Evolutionary conservation across 2,797 vertebrate genomes (phyloP), one percentile per base, ranked within the genome.

Genomic region (Urocyon cinereoargenteus): DNA sequence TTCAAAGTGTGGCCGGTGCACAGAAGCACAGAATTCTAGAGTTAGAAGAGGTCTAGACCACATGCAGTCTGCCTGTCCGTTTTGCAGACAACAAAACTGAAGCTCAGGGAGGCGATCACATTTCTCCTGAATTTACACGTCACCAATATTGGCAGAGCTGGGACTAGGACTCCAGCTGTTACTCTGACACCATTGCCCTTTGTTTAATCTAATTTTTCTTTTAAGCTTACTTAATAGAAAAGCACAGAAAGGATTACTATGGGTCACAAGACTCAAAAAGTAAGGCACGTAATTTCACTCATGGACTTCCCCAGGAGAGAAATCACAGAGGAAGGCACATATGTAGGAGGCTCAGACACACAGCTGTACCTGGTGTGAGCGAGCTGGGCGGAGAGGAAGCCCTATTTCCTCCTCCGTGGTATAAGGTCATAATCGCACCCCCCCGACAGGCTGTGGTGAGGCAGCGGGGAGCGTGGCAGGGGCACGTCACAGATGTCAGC

Each of bases 11-110:
- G 51, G 4, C 81, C 21, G 6, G 68, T 73, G 66, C 31, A 57
- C 59, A 31, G 51, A 92, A 57, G 55, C n/a, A 57, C 4, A 40
- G 66, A 31, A 79, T 61, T 53, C 68, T 62, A 31, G 75, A 92
- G 24, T 51, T 62, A 86, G 51, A 92, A 45, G 45, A 26, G 40
- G 88, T 18, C 68, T 82, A 66, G 40, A 45, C 40, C 10, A 34
- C 19, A 11, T 45, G 40, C 40, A 45, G 40, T 45, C 40, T 45
- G 34, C 59, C 40, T 87, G 83, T 53, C 51, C 78, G 70, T 82
- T 93, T 83, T 57, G n/a, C 31, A 96, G 64, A 85, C 53, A 34
- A 64, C 57, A 24, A 92, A 96, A 86, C n/a, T 1, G 53, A 92
- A 73, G 64, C 31, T 94, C 79, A 72, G 77, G 62, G 53, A 57